These are phyloP conservation scores for Corella eumyota DNA, from an alignment of 23 tunicate genomes.

Conservation along the genomic window DNA sequence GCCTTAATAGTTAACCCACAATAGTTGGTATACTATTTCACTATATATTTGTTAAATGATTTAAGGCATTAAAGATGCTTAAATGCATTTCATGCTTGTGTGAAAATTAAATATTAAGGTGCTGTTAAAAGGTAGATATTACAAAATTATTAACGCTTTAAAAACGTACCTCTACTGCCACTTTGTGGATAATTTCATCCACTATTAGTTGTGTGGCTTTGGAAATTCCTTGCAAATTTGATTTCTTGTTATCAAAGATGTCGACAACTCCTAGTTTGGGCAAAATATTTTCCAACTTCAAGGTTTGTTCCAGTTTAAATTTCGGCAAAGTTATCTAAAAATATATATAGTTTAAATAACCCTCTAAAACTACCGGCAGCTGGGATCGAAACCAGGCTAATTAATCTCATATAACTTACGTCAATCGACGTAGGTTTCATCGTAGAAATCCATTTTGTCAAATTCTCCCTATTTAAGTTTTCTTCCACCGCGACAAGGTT, in stretches of 20 bases:
- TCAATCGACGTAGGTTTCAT: conserved; percentile 57
- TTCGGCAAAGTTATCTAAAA: conserved; percentile 59
- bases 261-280: conserved; percentile 53
- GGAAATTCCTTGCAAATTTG: conserved; percentile 58
- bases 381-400: too few species aligned
- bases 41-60: too few species aligned
- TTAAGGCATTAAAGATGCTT: too few species aligned
- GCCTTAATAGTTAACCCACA: too few species aligned
- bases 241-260: conserved; percentile 24
- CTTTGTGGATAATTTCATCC: conserved; percentile 64
- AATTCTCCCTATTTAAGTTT: conserved; percentile 45
- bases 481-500: conserved; percentile 48
- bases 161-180: conserved; percentile 48
- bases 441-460: conserved; percentile 46
- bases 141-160: too few species aligned
- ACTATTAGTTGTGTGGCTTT: conserved; percentile 17
- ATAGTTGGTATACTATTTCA: too few species aligned
- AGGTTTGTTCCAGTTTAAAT: conserved; percentile 50
- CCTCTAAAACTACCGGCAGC: too few species aligned
- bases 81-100: neutral
- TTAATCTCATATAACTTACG: too few species aligned
- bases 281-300: conserved; percentile 31
- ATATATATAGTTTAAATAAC: neutral
- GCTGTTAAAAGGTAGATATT: too few species aligned
- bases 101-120: neutral